Base-by-base conservation (phyloP, 2,888 invertebrate species). In the Lasioglossum marginatum region DNA sequence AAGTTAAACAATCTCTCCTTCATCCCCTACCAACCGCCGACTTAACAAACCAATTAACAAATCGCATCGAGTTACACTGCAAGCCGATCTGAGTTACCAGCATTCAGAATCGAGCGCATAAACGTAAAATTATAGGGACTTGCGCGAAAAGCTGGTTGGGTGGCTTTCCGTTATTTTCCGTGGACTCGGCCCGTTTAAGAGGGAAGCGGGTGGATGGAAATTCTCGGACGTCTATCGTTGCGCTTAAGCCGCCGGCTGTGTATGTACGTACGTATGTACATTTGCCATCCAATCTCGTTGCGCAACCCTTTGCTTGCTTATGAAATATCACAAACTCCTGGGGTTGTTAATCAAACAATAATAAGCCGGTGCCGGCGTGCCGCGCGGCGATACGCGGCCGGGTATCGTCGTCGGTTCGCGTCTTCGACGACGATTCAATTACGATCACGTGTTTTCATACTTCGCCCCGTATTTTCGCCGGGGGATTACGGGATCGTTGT, bases 281-380 rank as follows among this genome's bases (percentile, higher is more conserved):
- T 83, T 90, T 90, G 88, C 87, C 82, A 88, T 90, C 85, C 92
- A 91, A 91, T 92, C 85, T 91, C 89, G 78, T 87, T 82, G 81
- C 79, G 79, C 87, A 89, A 90, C 89, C 89, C 89, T 91, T 91
- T 91, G 91, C 89, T 92, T 90, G 88, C 85, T 91, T 88, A 83
- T 82, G 91, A 90, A 92, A 90, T 92, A 92, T 90, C 88, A 89
- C 90, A 88, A 91, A 90, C 92, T 90, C 79, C 83, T 75, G 81
- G 88, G 90, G 83, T 85, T 85, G 87, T 88, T 90, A 90, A 92
- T 88, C 92, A 88, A 90, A 92, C 90, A 91, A 89, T 92, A 92
- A 92, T 92, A 90, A 92, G 86, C 87, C 76, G 57, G 72, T 43
- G 63, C 43, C 78, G 72, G 79, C 84, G 37, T 89, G 86, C 79